Evolutionary conservation across 1,140 invertebrate genomes (phyloP).

Genomic region (Coptotermes formosanus): DNA sequence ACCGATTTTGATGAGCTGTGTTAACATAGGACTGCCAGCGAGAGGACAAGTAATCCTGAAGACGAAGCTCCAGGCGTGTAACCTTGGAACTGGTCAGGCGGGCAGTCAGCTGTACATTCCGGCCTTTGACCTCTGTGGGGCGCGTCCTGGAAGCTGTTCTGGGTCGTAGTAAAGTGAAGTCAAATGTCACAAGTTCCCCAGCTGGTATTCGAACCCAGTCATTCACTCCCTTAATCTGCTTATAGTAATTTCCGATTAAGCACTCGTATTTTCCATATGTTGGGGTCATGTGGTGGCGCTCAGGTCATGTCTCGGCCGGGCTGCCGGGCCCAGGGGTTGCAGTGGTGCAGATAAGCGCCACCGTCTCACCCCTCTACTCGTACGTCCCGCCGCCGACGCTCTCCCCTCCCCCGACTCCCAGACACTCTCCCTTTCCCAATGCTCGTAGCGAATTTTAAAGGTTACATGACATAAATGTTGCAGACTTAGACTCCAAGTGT

Average conservation of each 20-base stretch:
- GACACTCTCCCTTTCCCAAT: neutral
- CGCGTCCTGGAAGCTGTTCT: too few relatives aligned
- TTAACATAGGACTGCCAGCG: too few relatives aligned
- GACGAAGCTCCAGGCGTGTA: too few relatives aligned
- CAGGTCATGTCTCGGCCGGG: neutral
- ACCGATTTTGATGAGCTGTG: too few relatives aligned
- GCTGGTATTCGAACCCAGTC: neutral
- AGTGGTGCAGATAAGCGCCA: neutral
- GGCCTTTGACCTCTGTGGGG: too few relatives aligned
- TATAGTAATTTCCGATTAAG: neutral
- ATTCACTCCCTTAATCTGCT: neutral
- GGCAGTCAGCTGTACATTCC: too few relatives aligned
- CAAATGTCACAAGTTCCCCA: neutral
- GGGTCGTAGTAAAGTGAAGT: neutral
- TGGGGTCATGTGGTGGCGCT: neutral
- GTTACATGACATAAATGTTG: constrained; percentile 1
- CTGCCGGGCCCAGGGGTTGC: neutral
- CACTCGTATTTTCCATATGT: neutral
- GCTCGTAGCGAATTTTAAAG: neutral
- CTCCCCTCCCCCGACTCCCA: neutral
- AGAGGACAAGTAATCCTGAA: too few relatives aligned
- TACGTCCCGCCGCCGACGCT: neutral
- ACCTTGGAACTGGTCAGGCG: too few relatives aligned
- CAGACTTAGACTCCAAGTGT: neutral
- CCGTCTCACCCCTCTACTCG: neutral